Evolutionary conservation across 2,888 invertebrate species (phyloP).

Genomic region (Cancer borealis): DNA sequence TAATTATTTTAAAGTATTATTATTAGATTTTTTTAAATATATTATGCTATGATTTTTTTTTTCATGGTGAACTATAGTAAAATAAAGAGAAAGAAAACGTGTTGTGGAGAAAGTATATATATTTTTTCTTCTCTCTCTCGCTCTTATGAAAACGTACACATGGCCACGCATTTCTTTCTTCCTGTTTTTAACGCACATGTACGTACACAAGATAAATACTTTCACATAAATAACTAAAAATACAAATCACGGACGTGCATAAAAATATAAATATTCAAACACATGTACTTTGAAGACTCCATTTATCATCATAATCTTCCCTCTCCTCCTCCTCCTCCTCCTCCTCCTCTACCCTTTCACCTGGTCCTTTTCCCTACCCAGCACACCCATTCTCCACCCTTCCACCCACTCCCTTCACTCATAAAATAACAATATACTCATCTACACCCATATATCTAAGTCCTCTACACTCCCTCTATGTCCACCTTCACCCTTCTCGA

Average conservation of each 20-base stretch:
- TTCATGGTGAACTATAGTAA: neutral
- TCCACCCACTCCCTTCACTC: neutral
- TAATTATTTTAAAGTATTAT: too few relatives aligned
- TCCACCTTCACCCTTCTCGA: neutral
- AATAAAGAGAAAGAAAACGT: neutral
- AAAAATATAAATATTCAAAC: conserved; percentile 23
- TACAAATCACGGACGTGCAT: conserved; percentile 26
- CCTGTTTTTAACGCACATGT: neutral
- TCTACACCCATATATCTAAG: conserved; percentile 14
- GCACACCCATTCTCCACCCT: neutral
- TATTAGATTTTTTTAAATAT: too few relatives aligned
- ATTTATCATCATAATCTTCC: conserved; percentile 29
- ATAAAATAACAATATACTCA: conserved; percentile 29
- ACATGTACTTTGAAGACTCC: neutral
- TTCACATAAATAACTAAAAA: conserved; percentile 8
- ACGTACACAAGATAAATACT: neutral
- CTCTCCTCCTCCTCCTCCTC: neutral
- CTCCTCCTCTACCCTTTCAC: neutral
- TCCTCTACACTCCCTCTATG: neutral
- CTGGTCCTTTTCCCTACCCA: neutral
- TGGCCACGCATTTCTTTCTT: neutral
- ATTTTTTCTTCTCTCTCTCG: too few relatives aligned
- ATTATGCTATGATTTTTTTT: neutral
- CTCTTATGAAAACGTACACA: neutral
- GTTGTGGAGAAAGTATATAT: neutral